Conservation (phyloP, 2,113 vertebrate species). For the Actinemys pallida region DNA sequence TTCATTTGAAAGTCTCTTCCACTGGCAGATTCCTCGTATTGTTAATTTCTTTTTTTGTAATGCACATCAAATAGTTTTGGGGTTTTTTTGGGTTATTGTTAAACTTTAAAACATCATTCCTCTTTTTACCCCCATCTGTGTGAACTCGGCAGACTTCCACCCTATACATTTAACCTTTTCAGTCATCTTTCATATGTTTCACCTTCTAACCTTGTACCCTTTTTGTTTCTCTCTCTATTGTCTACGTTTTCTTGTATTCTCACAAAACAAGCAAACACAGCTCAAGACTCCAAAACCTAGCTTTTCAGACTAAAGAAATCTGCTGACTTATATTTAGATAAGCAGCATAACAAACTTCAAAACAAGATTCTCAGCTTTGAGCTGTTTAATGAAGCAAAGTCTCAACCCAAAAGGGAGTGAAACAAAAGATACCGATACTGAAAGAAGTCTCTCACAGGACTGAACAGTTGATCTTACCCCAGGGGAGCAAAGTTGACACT, state of each 20-base stretch:
- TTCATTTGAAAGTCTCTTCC: background rate
- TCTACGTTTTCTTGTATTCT: background rate
- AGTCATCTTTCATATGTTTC: background rate
- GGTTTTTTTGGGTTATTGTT: background rate
- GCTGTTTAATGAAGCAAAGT: background rate
- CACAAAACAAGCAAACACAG: background rate
- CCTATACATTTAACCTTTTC: background rate
- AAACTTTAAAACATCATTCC: background rate
- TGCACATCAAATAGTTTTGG: background rate
- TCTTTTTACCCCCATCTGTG: background rate
- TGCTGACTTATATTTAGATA: background rate
- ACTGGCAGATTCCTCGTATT: background rate
- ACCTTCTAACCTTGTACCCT: background rate
- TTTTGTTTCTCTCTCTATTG: background rate
- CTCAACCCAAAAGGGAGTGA: background rate
- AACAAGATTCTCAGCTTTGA: fast-evolving
- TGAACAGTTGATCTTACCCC: background rate
- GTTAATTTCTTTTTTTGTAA: background rate
- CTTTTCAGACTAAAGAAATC: background rate
- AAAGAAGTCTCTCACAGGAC: background rate
- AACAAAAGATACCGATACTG: fast-evolving
- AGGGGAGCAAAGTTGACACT: background rate
- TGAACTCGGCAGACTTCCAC: background rate
- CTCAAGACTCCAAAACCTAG: background rate
- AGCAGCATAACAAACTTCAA: background rate